These are phyloP conservation scores for Tetragnatha montana DNA, from an alignment of 2,888 invertebrate genomes.

Conservation along the genomic window DNA sequence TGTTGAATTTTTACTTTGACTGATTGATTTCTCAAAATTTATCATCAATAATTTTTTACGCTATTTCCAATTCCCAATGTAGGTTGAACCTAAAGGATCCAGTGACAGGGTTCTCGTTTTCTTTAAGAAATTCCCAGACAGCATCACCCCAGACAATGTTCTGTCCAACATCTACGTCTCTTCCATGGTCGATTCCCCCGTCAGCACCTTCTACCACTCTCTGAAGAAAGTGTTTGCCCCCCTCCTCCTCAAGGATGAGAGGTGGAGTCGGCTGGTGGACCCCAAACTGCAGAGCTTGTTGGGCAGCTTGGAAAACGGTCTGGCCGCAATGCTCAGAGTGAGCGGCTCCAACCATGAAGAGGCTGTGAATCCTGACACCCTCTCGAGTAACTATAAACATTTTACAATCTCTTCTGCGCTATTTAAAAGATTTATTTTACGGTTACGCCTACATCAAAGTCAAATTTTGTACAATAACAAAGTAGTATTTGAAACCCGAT, in stretches of 20 bases:
- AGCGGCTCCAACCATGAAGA: conserved; percentile 56
- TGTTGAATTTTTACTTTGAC: too few relatives aligned
- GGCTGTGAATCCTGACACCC: conserved; percentile 33
- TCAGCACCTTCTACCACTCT: conserved; percentile 80
- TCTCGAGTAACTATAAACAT: conserved; percentile 32
- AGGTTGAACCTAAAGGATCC: conserved; percentile 76
- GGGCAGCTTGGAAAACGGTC: conserved; percentile 77
- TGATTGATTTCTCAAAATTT: too few relatives aligned
- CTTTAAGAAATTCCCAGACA: conserved; percentile 80
- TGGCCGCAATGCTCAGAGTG: conserved; percentile 76
- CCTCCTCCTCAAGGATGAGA: conserved; percentile 76
- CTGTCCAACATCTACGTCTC: conserved; percentile 80
- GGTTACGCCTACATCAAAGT: too few relatives aligned
- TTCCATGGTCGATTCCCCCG: conserved; percentile 80
- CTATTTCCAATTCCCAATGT: conserved; percentile 43
- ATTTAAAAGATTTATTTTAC: too few relatives aligned
- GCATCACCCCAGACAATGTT: conserved; percentile 80
- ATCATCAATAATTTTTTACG: too few relatives aligned
- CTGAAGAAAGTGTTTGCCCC: conserved; percentile 81
- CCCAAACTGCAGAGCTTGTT: conserved; percentile 78
- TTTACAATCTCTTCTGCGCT: not conserved
- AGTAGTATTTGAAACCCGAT: too few relatives aligned
- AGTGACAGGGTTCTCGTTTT: conserved; percentile 79
- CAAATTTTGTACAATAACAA: too few relatives aligned
- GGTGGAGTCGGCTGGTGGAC: conserved; percentile 77